phyloP scores from a whole-genome alignment of 2,888 invertebrate genomes.

The Bembecia ichneumoniformis region DNA sequence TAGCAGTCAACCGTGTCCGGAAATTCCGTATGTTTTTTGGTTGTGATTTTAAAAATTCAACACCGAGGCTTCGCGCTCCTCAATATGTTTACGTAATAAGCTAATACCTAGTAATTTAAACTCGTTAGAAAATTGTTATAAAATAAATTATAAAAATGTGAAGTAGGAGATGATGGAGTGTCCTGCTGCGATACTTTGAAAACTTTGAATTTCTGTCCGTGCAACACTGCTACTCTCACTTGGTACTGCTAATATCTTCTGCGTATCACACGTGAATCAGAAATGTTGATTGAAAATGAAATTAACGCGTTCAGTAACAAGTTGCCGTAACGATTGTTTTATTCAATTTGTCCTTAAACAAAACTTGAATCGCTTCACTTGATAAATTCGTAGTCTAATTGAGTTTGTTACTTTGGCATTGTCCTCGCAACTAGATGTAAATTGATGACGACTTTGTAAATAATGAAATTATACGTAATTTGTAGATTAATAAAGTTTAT shows the following conservation, averaged over 20 bases:
- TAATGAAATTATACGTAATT: constrained; percentile 41
- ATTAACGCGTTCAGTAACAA: neutral
- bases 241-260: no score
- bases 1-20: neutral
- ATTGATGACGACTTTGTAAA: constrained; percentile 35
- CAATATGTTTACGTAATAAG: constrained; percentile 5
- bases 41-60: neutral
- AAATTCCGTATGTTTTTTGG: neutral
- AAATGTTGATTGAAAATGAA: neutral
- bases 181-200: neutral
- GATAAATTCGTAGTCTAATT: neutral
- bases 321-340: neutral
- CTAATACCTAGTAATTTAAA: constrained; percentile 4
- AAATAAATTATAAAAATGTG: neutral
- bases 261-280: neutral
- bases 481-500: constrained; percentile 42
- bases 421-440: constrained; percentile 1
- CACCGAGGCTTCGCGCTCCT: neutral
- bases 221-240: no score
- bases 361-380: neutral
- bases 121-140: constrained; percentile 6
- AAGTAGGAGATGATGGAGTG: constrained; percentile 5
- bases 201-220: neutral
- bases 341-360: neutral
- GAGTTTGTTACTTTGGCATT: neutral